A percentile compares a stretch with the other conserved stretches of the same genome.
phyloP scores from a whole-genome alignment of 2,888 invertebrate genomes.

The Epinotia nisella region DNA sequence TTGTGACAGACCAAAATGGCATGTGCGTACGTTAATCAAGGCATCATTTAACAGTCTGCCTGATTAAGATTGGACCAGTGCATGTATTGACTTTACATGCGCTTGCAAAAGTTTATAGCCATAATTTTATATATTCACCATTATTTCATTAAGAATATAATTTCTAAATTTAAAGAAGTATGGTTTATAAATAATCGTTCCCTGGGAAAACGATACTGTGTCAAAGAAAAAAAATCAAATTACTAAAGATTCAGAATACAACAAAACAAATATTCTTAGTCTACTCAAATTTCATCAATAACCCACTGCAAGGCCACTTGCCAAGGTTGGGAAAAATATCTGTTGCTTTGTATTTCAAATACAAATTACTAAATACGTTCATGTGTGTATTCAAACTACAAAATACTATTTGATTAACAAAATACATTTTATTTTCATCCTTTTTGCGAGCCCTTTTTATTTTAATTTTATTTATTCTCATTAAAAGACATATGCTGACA shows the following conservation, averaged over 20 bases:
- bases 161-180: too few relatives aligned
- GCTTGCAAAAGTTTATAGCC: not conserved
- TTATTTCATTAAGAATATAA: too few relatives aligned
- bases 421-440: too few relatives aligned
- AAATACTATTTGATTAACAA: too few relatives aligned
- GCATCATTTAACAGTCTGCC: not conserved
- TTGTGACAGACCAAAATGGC: slow-evolving; percentile 5
- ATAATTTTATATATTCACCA: too few relatives aligned
- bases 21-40: slow-evolving; percentile 2
- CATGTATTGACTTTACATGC: not conserved
- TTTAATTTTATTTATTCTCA: too few relatives aligned
- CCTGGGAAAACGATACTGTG: not conserved
- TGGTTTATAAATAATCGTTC: not conserved
- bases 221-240: not conserved
- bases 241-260: not conserved
- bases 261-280: not conserved
- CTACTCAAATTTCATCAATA: not conserved
- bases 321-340: not conserved
- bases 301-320: not conserved
- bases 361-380: too few relatives aligned
- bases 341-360: too few relatives aligned
- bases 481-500: too few relatives aligned
- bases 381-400: too few relatives aligned
- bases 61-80: not conserved
- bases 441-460: too few relatives aligned